Conservation (phyloP, 2,113 vertebrate genomes). For the Raja brachyura region DNA sequence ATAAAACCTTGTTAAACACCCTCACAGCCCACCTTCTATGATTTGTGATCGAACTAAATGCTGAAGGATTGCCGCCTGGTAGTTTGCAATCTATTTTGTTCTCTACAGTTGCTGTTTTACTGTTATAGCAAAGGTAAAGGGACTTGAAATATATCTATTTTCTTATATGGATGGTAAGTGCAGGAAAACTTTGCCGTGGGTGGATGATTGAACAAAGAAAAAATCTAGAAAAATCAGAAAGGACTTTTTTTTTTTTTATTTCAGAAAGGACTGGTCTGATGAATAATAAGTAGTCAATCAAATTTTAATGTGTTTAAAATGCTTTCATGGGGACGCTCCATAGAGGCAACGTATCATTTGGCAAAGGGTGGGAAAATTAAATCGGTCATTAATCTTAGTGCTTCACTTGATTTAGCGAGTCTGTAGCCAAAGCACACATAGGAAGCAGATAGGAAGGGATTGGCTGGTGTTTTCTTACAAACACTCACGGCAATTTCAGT, state of each 20-base stretch:
- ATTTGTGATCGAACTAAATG: slow-evolving; percentile 2
- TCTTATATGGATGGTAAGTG: not conserved
- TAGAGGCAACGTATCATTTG: not conserved
- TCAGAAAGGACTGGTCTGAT: not conserved
- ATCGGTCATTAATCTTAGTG: not conserved
- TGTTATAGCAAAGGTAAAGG: not conserved
- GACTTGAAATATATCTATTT: not conserved
- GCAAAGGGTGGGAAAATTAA: not conserved
- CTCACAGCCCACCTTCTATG: slow-evolving; percentile 16
- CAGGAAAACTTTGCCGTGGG: not conserved
- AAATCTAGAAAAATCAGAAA: not conserved
- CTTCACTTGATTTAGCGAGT: not conserved
- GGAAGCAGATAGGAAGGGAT: not conserved
- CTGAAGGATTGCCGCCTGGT: not conserved
- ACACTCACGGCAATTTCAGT: not conserved
- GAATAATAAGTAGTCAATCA: not conserved
- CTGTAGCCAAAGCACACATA: not conserved
- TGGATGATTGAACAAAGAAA: not conserved
- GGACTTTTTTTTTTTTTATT: too few relatives aligned
- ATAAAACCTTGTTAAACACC: slow-evolving; percentile 34
- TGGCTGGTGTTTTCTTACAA: not conserved
- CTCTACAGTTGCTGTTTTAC: not conserved
- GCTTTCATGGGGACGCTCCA: not conserved
- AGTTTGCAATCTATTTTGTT: not conserved
- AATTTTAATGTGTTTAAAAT: not conserved